A percentile compares a stretch with the other conserved stretches of the same genome.
These are phyloP conservation scores for Camponotus floridanus DNA, from an alignment of 1,140 invertebrate species.

Conservation along the genomic window DNA sequence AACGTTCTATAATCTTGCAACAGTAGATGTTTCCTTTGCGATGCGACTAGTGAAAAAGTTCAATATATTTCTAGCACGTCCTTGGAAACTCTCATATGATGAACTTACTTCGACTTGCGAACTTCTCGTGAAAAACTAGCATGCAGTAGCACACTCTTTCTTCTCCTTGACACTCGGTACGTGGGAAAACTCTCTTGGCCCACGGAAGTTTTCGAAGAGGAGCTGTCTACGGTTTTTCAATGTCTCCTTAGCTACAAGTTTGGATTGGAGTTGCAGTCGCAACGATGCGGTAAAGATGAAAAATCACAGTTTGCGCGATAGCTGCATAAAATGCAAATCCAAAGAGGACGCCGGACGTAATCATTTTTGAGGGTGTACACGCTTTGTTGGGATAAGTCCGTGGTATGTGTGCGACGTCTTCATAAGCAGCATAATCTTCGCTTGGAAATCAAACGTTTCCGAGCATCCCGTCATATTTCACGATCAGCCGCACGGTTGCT, in stretches of 20 bases:
- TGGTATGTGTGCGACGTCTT: neutral
- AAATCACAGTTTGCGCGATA: conserved; percentile 36
- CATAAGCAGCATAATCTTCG: conserved; percentile 4
- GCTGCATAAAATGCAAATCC: neutral
- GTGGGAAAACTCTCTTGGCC: conserved; percentile 59
- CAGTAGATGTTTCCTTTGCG: conserved; percentile 14
- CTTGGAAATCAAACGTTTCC: conserved; percentile 35
- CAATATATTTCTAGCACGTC: conserved; percentile 71
- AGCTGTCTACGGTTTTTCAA: conserved; percentile 57
- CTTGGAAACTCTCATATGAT: conserved; percentile 69
- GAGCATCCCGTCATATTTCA: conserved; percentile 43
- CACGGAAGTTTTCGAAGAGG: conserved; percentile 48
- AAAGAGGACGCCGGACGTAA: neutral
- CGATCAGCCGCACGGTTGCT: conserved; percentile 47
- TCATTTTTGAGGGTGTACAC: conserved; percentile 14
- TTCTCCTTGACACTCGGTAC: conserved; percentile 65
- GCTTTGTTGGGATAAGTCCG: neutral
- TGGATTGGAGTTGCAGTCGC: conserved; percentile 22
- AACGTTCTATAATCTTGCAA: conserved; percentile 23
- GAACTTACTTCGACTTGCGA: conserved; percentile 63
- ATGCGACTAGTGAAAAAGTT: conserved; percentile 53
- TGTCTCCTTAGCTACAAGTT: conserved; percentile 46
- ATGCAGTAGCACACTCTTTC: conserved; percentile 47
- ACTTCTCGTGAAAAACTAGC: conserved; percentile 63
- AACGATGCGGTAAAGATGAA: conserved; percentile 32